Evolutionary conservation across 2,888 invertebrate genomes (phyloP).

Genomic region (Hyles lineata): DNA sequence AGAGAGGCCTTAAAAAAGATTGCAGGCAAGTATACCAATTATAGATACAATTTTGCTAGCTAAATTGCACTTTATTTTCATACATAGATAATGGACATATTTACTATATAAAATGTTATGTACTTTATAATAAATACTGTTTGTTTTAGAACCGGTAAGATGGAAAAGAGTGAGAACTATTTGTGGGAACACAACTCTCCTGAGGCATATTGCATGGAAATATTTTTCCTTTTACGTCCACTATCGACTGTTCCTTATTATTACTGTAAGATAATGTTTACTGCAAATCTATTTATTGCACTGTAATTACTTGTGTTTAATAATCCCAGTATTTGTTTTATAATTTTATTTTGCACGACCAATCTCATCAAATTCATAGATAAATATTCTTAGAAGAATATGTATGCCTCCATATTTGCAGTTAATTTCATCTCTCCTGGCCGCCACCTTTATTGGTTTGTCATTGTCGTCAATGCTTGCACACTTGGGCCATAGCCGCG

Average conservation of each 20-base stretch:
- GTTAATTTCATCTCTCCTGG: constrained; percentile 9
- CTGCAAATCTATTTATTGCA: neutral
- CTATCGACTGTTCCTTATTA: constrained; percentile 52
- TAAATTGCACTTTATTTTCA: neutral
- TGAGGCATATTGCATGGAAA: constrained; percentile 59
- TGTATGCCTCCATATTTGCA: neutral
- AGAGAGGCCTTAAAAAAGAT: constrained; percentile 10
- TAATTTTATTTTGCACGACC: no score
- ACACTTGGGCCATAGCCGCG: neutral
- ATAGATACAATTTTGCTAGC: neutral
- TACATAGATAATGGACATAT: no score
- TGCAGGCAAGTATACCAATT: constrained; percentile 42
- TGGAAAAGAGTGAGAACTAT: constrained; percentile 49
- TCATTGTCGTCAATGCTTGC: constrained; percentile 6
- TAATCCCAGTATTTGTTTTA: no score
- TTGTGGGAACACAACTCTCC: constrained; percentile 42
- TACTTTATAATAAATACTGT: neutral
- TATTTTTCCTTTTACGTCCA: constrained; percentile 59
- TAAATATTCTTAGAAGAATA: no score
- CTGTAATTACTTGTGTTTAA: no score
- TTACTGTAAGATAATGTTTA: constrained; percentile 54
- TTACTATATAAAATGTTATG: no score
- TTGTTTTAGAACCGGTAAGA: constrained; percentile 48
- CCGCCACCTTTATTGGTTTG: neutral
- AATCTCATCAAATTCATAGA: no score